Evolutionary conservation across 2,888 invertebrate species (phyloP).

Genomic region (Pachymerium ferrugineum): DNA sequence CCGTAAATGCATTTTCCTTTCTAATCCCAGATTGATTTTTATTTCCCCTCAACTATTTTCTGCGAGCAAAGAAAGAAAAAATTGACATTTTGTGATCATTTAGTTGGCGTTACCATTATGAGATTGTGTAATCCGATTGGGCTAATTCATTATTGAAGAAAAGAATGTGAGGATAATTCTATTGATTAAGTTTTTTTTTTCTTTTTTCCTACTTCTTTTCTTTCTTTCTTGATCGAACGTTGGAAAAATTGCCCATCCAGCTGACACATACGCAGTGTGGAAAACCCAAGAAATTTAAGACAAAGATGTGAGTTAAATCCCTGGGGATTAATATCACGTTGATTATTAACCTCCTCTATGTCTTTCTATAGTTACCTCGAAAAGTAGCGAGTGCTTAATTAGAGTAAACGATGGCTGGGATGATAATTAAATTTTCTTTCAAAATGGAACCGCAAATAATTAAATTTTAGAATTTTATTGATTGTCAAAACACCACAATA

Average conservation of each 20-base stretch:
- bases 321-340: not conserved
- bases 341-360: conserved; percentile 1
- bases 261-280: no score
- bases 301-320: not conserved
- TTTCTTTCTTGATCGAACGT: not conserved
- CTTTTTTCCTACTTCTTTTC: no score
- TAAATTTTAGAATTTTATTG: not conserved
- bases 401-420: not conserved
- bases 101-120: conserved; percentile 6
- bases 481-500: conserved; percentile 2
- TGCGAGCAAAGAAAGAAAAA: not conserved
- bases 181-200: not conserved
- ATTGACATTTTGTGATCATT: not conserved
- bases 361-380: not conserved
- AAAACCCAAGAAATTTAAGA: not conserved
- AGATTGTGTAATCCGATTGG: not conserved
- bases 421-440: conserved; percentile 11
- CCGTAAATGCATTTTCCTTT: not conserved
- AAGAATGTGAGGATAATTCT: not conserved
- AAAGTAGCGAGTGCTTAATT: not conserved
- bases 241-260: conserved; percentile 1
- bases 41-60: not conserved
- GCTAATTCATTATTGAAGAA: conserved; percentile 6
- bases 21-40: not conserved
- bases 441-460: conserved; percentile 15